Evolutionary conservation across 2,888 invertebrate species (phyloP).

Genomic region (Desoria tigrina): DNA sequence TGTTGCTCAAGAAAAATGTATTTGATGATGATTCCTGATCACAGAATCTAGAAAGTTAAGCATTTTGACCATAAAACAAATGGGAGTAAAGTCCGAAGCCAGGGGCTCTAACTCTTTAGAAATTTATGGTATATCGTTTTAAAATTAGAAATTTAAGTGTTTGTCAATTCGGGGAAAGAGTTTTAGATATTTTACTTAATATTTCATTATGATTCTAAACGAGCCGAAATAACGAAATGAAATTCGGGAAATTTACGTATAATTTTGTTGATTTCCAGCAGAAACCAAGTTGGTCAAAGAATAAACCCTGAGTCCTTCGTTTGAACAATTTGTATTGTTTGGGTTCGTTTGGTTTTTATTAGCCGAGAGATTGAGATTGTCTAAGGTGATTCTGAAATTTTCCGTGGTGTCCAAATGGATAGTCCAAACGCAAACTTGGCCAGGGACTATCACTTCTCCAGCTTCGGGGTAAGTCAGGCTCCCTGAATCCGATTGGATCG

Average conservation of each 20-base stretch:
- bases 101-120: too few species aligned
- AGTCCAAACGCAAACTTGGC: too few species aligned
- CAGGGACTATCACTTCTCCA: background rate
- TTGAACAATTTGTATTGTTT: constrained; percentile 7
- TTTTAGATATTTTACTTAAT: too few species aligned
- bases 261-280: background rate
- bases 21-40: background rate
- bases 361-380: constrained; percentile 10
- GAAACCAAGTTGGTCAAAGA: constrained; percentile 22
- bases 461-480: background rate
- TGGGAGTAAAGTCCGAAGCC: too few species aligned
- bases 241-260: too few species aligned
- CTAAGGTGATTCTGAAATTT: constrained; percentile 14
- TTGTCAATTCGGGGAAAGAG: too few species aligned
- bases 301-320: constrained; percentile 16
- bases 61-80: too few species aligned
- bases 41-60: background rate
- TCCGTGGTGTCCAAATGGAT: constrained; percentile 15
- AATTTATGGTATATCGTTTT: too few species aligned
- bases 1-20: background rate
- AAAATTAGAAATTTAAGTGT: too few species aligned
- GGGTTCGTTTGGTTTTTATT: too few species aligned
- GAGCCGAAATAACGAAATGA: too few species aligned
- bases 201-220: too few species aligned
- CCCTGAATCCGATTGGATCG: constrained; percentile 11